phyloP scores from a whole-genome alignment of 2,888 invertebrate species.

The Eulithis prunata region DNA sequence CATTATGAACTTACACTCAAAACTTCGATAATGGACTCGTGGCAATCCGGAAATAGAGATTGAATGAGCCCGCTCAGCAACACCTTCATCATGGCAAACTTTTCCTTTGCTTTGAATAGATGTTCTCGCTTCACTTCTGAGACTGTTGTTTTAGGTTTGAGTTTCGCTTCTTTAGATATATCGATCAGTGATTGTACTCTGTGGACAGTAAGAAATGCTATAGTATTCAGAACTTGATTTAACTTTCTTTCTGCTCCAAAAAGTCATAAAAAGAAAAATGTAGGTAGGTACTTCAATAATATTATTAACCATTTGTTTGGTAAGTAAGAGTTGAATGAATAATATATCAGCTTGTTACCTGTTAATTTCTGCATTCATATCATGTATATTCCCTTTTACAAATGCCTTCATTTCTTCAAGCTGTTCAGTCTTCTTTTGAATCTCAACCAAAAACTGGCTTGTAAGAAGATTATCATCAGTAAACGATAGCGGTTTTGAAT shows the following conservation, averaged over 20 bases:
- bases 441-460: constrained; percentile 64
- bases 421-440: constrained; percentile 62
- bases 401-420: constrained; percentile 67
- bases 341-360: constrained; percentile 52
- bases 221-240: background rate
- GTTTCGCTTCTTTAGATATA: constrained; percentile 61
- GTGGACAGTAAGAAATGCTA: constrained; percentile 34
- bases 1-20: constrained; percentile 61
- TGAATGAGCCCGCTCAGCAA: constrained; percentile 64
- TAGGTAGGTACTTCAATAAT: no score
- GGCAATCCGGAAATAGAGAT: constrained; percentile 61
- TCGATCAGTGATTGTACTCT: constrained; percentile 62
- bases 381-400: constrained; percentile 62
- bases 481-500: constrained; percentile 58
- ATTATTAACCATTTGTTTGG: no score
- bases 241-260: no score
- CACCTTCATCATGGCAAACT: constrained; percentile 62
- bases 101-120: constrained; percentile 62
- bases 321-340: no score
- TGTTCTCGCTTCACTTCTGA: constrained; percentile 58
- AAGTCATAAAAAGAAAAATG: no score
- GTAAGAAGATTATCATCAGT: constrained; percentile 66
- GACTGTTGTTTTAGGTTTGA: constrained; percentile 50
- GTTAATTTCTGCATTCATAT: constrained; percentile 65
- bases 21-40: constrained; percentile 54